phyloP scores from a whole-genome alignment of 2,113 vertebrate genomes.

The Phrynosoma platyrhinos region DNA sequence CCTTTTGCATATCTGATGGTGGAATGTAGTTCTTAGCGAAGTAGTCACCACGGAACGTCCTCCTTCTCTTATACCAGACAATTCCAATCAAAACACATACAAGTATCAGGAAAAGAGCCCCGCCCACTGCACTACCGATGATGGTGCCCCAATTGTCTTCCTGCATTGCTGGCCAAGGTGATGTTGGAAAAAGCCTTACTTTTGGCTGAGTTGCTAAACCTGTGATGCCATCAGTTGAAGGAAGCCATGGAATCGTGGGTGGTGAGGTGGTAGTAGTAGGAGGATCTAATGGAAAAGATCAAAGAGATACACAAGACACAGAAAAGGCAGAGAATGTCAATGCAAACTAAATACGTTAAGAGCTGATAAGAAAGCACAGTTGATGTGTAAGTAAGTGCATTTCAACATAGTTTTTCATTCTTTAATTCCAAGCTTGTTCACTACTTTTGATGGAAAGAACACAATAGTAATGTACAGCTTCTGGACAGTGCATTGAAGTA shows the following conservation, averaged over 20 bases:
- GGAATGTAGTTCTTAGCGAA: slow-evolving; percentile 99
- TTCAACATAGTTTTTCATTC: slow-evolving; percentile 83
- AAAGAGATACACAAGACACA: slow-evolving; percentile 87
- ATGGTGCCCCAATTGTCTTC: slow-evolving; percentile 89
- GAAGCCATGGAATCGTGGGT: slow-evolving; percentile 86
- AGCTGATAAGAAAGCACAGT: slow-evolving; percentile 83
- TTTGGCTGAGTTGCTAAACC: slow-evolving; percentile 82
- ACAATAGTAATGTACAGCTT: neutral
- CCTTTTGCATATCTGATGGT: slow-evolving; percentile 96
- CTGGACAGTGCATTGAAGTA: neutral
- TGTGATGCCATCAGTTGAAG: slow-evolving; percentile 79
- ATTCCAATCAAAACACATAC: slow-evolving; percentile 84
- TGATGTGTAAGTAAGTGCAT: slow-evolving; percentile 74
- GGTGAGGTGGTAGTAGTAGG: slow-evolving; percentile 90
- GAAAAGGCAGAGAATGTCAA: slow-evolving; percentile 94
- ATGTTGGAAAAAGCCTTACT: slow-evolving; percentile 84
- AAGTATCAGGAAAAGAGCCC: slow-evolving; percentile 89
- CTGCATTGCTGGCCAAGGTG: slow-evolving; percentile 85
- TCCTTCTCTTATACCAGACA: slow-evolving; percentile 89
- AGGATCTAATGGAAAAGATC: slow-evolving; percentile 92
- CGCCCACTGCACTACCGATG: slow-evolving; percentile 90
- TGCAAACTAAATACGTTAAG: slow-evolving; percentile 88
- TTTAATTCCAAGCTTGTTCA: slow-evolving; percentile 28
- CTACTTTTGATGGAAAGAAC: neutral
- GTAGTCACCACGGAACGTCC: slow-evolving; percentile 97